Conservation (phyloP, 2,797 vertebrate species). For the Fratercula arctica region DNA sequence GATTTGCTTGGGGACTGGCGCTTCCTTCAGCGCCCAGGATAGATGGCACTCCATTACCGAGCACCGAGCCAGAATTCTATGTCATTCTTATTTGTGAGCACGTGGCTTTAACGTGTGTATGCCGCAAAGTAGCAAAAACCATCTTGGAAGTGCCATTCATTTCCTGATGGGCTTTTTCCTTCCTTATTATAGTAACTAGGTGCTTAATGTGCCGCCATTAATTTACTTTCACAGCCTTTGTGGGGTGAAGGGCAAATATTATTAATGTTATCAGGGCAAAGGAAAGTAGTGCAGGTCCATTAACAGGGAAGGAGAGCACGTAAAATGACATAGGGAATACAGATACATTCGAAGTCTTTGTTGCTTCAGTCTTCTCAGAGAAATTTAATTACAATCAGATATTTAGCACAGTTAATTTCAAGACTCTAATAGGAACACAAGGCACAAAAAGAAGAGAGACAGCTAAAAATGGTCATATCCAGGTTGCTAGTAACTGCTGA, state of each 20-base stretch:
- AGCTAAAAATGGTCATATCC: not conserved
- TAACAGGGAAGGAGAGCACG: not conserved
- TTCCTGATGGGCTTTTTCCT: not conserved
- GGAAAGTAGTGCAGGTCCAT: not conserved
- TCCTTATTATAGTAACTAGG: not conserved
- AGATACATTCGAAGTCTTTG: not conserved
- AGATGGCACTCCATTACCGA: not conserved
- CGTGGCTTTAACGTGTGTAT: fast-evolving
- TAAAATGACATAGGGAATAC: not conserved
- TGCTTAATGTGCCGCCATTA: not conserved
- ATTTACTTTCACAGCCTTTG: not conserved
- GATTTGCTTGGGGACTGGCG: fast-evolving
- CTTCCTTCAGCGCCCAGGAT: not conserved
- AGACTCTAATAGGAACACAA: not conserved
- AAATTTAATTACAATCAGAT: not conserved
- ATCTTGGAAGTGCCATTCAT: not conserved
- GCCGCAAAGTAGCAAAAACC: not conserved
- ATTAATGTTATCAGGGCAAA: not conserved
- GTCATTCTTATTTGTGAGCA: not conserved
- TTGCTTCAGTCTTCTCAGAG: not conserved
- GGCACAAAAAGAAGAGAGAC: not conserved
- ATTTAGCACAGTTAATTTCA: not conserved
- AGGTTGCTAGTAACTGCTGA: not conserved
- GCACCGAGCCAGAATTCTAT: not conserved
- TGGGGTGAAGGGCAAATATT: not conserved